A percentile compares a stretch with the other conserved stretches of the same genome.
phyloP scores from a whole-genome alignment of 2,113 vertebrate genomes.

The Elachura formosa region DNA sequence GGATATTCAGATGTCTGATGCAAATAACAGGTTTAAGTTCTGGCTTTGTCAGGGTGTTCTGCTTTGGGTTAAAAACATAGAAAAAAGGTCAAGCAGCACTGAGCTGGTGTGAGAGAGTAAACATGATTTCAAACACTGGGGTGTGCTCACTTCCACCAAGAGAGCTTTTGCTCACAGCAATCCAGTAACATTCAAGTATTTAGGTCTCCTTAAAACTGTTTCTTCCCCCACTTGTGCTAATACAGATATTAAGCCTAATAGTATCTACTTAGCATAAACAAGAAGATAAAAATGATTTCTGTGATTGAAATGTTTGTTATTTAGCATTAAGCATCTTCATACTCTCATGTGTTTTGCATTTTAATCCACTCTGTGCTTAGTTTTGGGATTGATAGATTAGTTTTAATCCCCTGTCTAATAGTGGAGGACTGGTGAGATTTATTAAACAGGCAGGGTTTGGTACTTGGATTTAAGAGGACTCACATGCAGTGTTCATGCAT shows the following conservation, averaged over 20 bases:
- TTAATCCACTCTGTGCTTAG: constrained; percentile 81
- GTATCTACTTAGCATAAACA: constrained; percentile 81
- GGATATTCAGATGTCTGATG: not conserved
- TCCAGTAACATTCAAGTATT: constrained; percentile 50
- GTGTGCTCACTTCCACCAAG: not conserved
- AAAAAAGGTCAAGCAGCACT: constrained; percentile 43
- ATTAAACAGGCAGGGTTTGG: constrained; percentile 78
- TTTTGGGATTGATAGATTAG: constrained; percentile 83
- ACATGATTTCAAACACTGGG: constrained; percentile 34
- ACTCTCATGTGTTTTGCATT: constrained; percentile 75
- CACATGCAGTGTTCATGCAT: constrained; percentile 72
- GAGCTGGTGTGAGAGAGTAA: constrained; percentile 49
- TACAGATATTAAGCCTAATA: constrained; percentile 80
- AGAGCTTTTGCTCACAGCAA: constrained; percentile 3
- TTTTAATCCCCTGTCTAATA: constrained; percentile 84
- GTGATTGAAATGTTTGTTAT: constrained; percentile 82
- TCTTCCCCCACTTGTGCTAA: constrained; percentile 71
- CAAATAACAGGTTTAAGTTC: not conserved
- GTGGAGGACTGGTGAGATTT: constrained; percentile 80
- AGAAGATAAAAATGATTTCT: constrained; percentile 82
- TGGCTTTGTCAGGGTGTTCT: constrained; percentile 8
- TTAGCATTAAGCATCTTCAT: constrained; percentile 79
- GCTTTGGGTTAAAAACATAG: constrained; percentile 49
- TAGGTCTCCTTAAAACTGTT: constrained; percentile 65
- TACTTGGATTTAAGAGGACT: constrained; percentile 79